phyloP scores from a whole-genome alignment of 2,797 vertebrate species.

The Eulemur mongoz region DNA sequence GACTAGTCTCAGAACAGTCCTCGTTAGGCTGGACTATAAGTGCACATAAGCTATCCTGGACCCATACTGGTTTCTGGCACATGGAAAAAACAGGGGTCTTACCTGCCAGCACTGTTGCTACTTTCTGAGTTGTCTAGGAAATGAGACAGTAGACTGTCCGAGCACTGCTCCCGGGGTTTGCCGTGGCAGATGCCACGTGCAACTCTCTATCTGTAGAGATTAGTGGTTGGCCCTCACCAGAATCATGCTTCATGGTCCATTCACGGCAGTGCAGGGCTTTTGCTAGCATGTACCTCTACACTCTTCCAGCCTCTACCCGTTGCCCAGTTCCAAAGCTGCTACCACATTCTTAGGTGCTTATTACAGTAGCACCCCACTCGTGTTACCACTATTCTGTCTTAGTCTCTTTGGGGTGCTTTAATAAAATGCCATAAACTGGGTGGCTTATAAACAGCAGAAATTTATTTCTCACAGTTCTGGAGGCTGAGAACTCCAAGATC shows the following conservation, averaged over 20 bases:
- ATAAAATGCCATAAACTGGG: neutral
- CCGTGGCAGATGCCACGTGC: neutral
- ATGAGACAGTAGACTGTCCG: neutral
- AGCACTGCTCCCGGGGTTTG: neutral
- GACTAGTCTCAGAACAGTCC: neutral
- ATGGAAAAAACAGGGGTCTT: neutral
- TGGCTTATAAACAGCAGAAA: neutral
- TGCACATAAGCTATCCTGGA: neutral
- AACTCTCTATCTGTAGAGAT: neutral
- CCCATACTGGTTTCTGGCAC: neutral
- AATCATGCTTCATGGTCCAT: neutral
- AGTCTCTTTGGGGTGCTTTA: neutral
- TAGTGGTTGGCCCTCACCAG: neutral
- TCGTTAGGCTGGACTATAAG: neutral
- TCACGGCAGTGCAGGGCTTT: neutral
- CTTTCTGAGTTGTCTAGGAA: neutral
- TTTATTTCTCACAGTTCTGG: neutral
- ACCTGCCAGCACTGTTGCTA: neutral
- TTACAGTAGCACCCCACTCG: neutral
- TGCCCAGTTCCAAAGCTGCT: neutral
- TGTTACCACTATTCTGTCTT: neutral
- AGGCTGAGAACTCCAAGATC: neutral
- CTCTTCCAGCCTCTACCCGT: neutral
- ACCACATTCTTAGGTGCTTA: neutral
- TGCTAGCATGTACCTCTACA: neutral